Conservation (phyloP, 2,113 vertebrate genomes). For the Alethe diademata region DNA sequence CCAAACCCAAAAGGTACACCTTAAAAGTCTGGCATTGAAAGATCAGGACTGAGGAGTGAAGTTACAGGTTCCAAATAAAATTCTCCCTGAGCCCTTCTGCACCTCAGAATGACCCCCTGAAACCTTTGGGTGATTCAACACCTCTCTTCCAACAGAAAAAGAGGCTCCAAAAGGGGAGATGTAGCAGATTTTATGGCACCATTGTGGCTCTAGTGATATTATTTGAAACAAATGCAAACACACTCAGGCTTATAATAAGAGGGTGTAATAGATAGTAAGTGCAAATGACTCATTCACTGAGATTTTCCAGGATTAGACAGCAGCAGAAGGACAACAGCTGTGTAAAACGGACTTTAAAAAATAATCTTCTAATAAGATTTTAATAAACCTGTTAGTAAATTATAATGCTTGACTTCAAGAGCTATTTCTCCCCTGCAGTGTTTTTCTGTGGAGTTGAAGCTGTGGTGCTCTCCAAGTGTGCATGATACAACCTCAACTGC, state of each 20-base stretch:
- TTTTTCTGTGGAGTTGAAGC: background rate
- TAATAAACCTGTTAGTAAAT: slow-evolving; percentile 56
- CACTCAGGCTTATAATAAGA: background rate
- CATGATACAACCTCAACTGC: rapidly evolving
- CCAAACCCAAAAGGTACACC: background rate
- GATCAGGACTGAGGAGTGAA: background rate
- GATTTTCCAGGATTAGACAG: slow-evolving; percentile 59
- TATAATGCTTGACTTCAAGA: background rate
- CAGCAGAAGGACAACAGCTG: slow-evolving; percentile 53
- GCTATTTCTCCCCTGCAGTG: slow-evolving; percentile 7
- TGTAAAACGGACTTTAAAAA: slow-evolving; percentile 45
- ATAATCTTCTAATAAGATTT: slow-evolving; percentile 63
- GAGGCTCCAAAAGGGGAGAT: background rate
- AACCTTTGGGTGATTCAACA: background rate
- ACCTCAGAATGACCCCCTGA: background rate
- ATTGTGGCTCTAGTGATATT: background rate
- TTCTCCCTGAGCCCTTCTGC: background rate
- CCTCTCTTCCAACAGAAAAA: background rate
- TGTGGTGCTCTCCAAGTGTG: background rate
- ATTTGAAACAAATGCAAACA: slow-evolving; percentile 26
- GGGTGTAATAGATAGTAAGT: slow-evolving; percentile 26
- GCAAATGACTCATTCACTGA: slow-evolving; percentile 47
- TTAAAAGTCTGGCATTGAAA: background rate
- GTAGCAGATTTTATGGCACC: background rate
- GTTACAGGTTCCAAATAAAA: background rate